Evolutionary conservation across 2,113 vertebrate genomes (phyloP).

Genomic region (Ptychochromis oligacanthus): DNA sequence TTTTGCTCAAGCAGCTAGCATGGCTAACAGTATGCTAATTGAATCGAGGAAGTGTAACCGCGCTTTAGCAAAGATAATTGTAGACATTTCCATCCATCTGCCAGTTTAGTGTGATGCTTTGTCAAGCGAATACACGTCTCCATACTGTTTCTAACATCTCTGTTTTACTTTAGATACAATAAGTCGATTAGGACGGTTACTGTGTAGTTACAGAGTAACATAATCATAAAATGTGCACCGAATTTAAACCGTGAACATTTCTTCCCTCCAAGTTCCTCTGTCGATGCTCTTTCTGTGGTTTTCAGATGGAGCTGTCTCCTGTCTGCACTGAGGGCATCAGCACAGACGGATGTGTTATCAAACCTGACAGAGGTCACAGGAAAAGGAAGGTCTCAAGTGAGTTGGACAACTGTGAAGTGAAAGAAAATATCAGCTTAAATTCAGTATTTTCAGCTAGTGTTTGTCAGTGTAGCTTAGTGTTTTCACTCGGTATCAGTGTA

Average conservation of each 20-base stretch:
- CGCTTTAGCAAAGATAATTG: neutral
- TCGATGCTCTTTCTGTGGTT: neutral
- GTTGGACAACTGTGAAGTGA: slow-evolving; percentile 7
- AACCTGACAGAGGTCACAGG: slow-evolving; percentile 26
- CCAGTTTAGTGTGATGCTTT: neutral
- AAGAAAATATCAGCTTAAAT: neutral
- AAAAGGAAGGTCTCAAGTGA: slow-evolving; percentile 67
- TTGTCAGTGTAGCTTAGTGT: neutral
- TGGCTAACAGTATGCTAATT: neutral
- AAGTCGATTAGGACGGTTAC: neutral
- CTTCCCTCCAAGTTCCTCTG: neutral
- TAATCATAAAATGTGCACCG: neutral
- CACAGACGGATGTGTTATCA: neutral
- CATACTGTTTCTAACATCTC: neutral
- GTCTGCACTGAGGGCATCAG: slow-evolving; percentile 27
- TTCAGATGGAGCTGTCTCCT: slow-evolving; percentile 62
- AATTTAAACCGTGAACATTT: neutral
- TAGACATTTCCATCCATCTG: neutral
- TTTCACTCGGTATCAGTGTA: neutral
- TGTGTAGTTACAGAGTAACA: too few species aligned
- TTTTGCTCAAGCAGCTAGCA: slow-evolving; percentile 10
- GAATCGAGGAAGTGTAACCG: neutral
- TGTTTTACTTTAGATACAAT: neutral
- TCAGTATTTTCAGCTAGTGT: neutral
- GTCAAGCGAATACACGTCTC: neutral